Percentiles rank a stretch among this genome's conserved stretches.
Conservation (phyloP, 2,888 invertebrate species). For the Drosophila merina region DNA sequence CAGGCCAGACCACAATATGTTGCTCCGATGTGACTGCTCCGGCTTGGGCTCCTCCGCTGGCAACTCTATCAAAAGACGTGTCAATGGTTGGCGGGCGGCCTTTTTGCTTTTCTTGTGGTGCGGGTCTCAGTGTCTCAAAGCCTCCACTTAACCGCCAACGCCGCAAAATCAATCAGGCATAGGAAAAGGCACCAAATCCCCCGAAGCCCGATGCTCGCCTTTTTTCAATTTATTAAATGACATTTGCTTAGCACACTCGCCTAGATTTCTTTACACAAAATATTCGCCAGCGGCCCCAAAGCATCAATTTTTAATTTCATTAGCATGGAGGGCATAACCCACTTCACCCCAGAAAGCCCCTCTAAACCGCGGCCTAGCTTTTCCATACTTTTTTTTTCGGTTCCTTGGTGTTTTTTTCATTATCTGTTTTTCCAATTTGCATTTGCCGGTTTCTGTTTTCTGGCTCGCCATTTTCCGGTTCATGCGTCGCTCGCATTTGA, state of each 20-base stretch:
- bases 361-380: conserved; percentile 36
- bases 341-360: background rate
- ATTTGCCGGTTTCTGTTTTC: conserved; percentile 60
- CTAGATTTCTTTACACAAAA: conserved; percentile 40
- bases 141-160: conserved; percentile 55
- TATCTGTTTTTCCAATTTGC: conserved; percentile 78
- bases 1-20: conserved; percentile 64
- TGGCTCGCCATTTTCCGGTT: conserved; percentile 69
- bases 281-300: conserved; percentile 64
- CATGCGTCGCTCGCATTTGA: conserved; percentile 73
- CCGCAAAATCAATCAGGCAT: conserved; percentile 75
- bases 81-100: conserved; percentile 62
- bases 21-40: conserved; percentile 33
- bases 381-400: conserved; percentile 22
- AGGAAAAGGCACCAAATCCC: conserved; percentile 26
- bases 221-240: conserved; percentile 77
- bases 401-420: conserved; percentile 59
- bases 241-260: conserved; percentile 66
- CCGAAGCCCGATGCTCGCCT: conserved; percentile 47
- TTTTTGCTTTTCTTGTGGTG: conserved; percentile 71
- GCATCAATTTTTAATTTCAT: conserved; percentile 79
- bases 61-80: conserved; percentile 69
- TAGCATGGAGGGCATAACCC: conserved; percentile 57
- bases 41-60: conserved; percentile 49
- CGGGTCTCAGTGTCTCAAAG: conserved; percentile 35